These are phyloP conservation scores for Neostethus bicornis DNA, from an alignment of 2,797 vertebrate genomes.

Conservation along the genomic window DNA sequence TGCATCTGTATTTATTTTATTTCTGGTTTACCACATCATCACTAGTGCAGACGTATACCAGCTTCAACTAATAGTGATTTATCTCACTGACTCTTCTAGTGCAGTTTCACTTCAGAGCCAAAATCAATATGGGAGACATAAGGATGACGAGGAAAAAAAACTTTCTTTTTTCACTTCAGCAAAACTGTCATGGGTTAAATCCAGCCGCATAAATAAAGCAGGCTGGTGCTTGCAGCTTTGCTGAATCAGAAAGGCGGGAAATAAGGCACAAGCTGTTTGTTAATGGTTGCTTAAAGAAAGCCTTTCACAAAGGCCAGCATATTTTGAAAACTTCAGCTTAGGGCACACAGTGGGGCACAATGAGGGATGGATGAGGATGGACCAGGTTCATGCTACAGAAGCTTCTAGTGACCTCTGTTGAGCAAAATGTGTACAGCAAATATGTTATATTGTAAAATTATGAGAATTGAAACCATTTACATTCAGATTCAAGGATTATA, in stretches of 20 bases:
- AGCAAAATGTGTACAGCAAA: slow-evolving; percentile 47
- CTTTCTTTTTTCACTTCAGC: slow-evolving; percentile 61
- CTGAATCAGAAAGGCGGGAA: slow-evolving; percentile 63
- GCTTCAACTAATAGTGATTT: slow-evolving; percentile 92
- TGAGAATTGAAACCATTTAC: neutral
- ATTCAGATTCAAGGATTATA: neutral
- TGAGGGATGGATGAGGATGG: slow-evolving; percentile 8
- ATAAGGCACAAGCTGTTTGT: slow-evolving; percentile 71
- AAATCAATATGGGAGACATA: slow-evolving; percentile 86
- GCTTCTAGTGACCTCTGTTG: slow-evolving; percentile 72
- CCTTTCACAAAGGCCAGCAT: slow-evolving; percentile 48
- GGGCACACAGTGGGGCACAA: slow-evolving; percentile 11
- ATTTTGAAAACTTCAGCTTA: slow-evolving; percentile 33
- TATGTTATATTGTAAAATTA: slow-evolving; percentile 3
- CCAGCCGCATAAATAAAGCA: slow-evolving; percentile 67
- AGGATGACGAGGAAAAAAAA: slow-evolving; percentile 62
- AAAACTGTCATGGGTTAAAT: slow-evolving; percentile 67
- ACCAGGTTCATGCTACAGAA: slow-evolving; percentile 41
- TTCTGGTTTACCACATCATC: slow-evolving; percentile 87
- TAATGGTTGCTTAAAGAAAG: slow-evolving; percentile 52
- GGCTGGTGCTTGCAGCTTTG: slow-evolving; percentile 56
- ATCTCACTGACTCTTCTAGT: slow-evolving; percentile 92
- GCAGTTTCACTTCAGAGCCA: slow-evolving; percentile 83
- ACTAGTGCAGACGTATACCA: slow-evolving; percentile 83
- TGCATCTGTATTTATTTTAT: slow-evolving; percentile 99